These are phyloP conservation scores for Sebastiscus tertius DNA, from an alignment of 2,797 vertebrate species.

Conservation along the genomic window DNA sequence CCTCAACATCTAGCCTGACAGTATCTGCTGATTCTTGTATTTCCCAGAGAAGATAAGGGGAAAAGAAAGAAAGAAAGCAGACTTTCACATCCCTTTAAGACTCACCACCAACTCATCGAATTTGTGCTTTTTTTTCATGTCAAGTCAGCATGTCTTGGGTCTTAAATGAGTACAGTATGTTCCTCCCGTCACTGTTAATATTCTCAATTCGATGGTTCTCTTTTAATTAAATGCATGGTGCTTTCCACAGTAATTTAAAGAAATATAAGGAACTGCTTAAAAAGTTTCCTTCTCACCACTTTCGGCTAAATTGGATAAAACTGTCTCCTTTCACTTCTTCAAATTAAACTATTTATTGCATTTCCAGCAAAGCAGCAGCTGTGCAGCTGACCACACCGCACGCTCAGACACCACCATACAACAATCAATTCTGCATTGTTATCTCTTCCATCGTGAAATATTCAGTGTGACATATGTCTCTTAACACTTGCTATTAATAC, in stretches of 20 bases:
- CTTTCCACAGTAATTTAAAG: not conserved
- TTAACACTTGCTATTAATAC: not conserved
- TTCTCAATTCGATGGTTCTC: not conserved
- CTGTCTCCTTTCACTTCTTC: conserved; percentile 63
- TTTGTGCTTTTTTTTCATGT: conserved; percentile 3
- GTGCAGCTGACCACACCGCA: not conserved
- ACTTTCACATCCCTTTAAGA: conserved; percentile 73
- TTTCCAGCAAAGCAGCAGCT: conserved; percentile 25
- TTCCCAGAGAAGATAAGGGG: conserved; percentile 39
- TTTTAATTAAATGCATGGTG: not conserved
- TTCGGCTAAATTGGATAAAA: not conserved
- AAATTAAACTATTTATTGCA: conserved; percentile 47
- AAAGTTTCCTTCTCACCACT: not conserved
- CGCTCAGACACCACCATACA: not conserved
- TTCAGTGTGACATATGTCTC: too few relatives aligned
- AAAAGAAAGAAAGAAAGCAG: conserved; percentile 29
- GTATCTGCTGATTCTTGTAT: conserved; percentile 65
- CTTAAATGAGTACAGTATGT: not conserved
- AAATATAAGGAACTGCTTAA: not conserved
- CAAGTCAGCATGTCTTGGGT: conserved; percentile 47
- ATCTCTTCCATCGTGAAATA: fast-evolving
- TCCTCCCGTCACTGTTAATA: not conserved
- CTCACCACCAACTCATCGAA: conserved; percentile 20
- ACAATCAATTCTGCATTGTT: not conserved
- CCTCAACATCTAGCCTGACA: conserved; percentile 32